Base-by-base conservation (phyloP, 2,888 invertebrate genomes). In the Tipula lateralis region DNA sequence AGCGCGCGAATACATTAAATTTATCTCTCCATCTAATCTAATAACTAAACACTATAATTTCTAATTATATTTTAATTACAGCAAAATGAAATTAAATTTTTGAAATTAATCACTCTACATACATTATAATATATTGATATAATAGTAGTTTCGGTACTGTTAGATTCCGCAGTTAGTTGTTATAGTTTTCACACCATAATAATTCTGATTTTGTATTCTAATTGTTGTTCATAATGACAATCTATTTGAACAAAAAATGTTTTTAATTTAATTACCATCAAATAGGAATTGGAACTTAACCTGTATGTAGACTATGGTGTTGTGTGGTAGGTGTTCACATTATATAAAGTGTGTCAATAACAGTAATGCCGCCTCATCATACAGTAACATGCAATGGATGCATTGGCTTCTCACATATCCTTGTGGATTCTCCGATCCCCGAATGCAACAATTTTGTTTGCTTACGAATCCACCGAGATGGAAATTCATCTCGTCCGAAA, bases 111-210 rank as follows among this genome's bases (percentile, higher is more conserved):
- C 32, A 30, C 29, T 82, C 82, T 24, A 82, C n/a, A 16, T 82
- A 30, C 32, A 13, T 81, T 29, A n/a, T 4, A n/a, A n/a, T n/a
- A n/a, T n/a, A n/a, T 19, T 19, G 6, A 50, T 6, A 66, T 24
- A n/a, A 66, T 66, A 66, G 19, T 13, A 81, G 29, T 12, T 29
- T 30, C 7, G 7, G 29, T 34, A 83, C 83, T 83, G 83, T 83
- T 34, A 83, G 19, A 34, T 36, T 19, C 34, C 12, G 83, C 83
- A 83, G 83, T 83, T 83, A 83, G 16, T 34, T 83, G 83, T 34
- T 83, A 83, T 13, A 83, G 83, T 83, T 83, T 83, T 83, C 34
- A 83, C 83, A 34, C 83, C 3, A 82, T 82, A 82, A 82, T 82
- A 32, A 82, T 32, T 82, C 32, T 82, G 30, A n/a, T 30, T n/a